A percentile compares a stretch with the other conserved stretches of the same genome.
phyloP scores from a whole-genome alignment of 2,113 vertebrate genomes.

The Halichoerus grypus region DNA sequence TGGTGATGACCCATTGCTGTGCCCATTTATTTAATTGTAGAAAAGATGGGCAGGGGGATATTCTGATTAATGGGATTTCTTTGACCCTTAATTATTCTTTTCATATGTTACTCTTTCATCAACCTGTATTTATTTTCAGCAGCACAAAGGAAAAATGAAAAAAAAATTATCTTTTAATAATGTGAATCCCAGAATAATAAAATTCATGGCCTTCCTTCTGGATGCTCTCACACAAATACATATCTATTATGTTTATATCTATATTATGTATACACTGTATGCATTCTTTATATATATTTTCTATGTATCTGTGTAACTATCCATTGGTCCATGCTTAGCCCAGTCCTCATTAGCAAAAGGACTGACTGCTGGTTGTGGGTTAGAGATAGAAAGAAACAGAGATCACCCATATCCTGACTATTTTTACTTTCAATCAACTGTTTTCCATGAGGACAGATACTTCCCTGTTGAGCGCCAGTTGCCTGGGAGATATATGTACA shows the following conservation, averaged over 20 bases:
- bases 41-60: background rate
- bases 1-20: background rate
- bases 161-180: conserved; percentile 4
- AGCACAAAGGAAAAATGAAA: background rate
- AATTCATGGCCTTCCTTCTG: background rate
- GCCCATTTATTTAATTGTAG: conserved; percentile 51
- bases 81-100: conserved; percentile 67
- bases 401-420: background rate
- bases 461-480: background rate
- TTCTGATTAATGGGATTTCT: conserved; percentile 70
- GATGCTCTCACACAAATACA: background rate
- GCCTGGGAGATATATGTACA: background rate
- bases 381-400: conserved; percentile 9
- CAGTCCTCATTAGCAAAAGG: background rate
- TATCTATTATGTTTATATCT: background rate
- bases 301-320: background rate
- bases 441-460: background rate
- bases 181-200: conserved; percentile 1
- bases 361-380: background rate
- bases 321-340: background rate
- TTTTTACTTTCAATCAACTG: background rate
- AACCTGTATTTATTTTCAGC: conserved; percentile 62
- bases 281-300: background rate
- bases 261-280: background rate
- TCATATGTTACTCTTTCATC: conserved; percentile 54